Percentiles rank a stretch among this genome's conserved stretches.
Conservation (phyloP, 2,888 invertebrate species). For the Lysandra bellargus region DNA sequence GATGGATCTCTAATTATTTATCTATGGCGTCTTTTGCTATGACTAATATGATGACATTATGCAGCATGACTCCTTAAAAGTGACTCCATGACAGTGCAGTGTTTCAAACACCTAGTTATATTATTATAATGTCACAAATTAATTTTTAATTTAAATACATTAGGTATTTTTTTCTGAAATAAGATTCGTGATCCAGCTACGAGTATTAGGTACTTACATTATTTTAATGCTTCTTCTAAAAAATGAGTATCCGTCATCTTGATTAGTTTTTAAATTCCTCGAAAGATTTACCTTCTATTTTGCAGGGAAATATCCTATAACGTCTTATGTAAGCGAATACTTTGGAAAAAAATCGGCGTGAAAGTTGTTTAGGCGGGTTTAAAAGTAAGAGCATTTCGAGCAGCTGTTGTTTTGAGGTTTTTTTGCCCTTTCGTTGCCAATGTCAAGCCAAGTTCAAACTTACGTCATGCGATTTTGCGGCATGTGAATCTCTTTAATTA, state of each 20-base stretch:
- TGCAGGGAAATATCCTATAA: background rate
- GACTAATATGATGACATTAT: conserved; percentile 9
- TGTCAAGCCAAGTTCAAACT: conserved; percentile 44
- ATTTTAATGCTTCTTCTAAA: no score
- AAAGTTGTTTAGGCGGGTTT: conserved; percentile 31
- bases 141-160: no score
- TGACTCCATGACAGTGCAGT: background rate
- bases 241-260: background rate
- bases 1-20: background rate
- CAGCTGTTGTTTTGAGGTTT: conserved; percentile 38
- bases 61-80: conserved; percentile 6
- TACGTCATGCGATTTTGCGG: conserved; percentile 40
- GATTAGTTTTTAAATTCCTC: background rate
- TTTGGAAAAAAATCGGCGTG: conserved; percentile 24
- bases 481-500: conserved; percentile 43
- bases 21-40: conserved; percentile 27
- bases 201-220: background rate
- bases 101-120: background rate
- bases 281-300: background rate
- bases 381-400: conserved; percentile 30
- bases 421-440: conserved; percentile 39
- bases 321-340: conserved; percentile 13
- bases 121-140: background rate
- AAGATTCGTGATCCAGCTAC: background rate
- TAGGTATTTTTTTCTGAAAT: background rate